phyloP scores from a whole-genome alignment of 2,797 vertebrate genomes.

The Limnodromus scolopaceus region DNA sequence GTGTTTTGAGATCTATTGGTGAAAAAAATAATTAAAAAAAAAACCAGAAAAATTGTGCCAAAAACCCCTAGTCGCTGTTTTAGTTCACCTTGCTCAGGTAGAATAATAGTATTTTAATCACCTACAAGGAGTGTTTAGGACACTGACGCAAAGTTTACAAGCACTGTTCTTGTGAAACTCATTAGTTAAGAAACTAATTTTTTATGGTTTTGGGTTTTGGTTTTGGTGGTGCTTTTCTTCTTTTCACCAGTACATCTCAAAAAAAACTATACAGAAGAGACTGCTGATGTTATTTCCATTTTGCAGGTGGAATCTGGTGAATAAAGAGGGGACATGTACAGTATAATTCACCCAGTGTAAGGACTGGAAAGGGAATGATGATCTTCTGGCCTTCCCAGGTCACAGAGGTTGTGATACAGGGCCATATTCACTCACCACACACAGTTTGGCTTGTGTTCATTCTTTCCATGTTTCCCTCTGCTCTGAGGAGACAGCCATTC shows the following conservation, averaged over 20 bases:
- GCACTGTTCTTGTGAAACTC: neutral
- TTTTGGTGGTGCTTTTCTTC: neutral
- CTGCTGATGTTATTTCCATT: neutral
- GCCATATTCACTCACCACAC: neutral
- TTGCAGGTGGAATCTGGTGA: neutral
- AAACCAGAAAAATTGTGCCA: neutral
- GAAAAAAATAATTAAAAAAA: neutral
- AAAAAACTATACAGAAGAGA: neutral
- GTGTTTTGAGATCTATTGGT: neutral
- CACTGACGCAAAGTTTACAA: neutral
- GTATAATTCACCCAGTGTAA: neutral
- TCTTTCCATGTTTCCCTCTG: neutral
- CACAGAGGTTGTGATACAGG: neutral
- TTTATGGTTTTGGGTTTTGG: too few species aligned
- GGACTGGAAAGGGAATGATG: neutral
- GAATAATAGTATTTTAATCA: rapidly evolving
- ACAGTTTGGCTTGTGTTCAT: neutral
- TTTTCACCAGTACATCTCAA: neutral
- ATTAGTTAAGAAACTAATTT: neutral
- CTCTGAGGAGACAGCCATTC: neutral
- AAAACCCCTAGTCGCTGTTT: neutral
- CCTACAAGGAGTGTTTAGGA: neutral
- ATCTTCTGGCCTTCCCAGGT: neutral
- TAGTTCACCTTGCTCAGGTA: neutral
- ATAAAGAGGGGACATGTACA: neutral